Evolutionary conservation across 2,113 vertebrate species (phyloP).

Genomic region (Emydocephalus ijimae): DNA sequence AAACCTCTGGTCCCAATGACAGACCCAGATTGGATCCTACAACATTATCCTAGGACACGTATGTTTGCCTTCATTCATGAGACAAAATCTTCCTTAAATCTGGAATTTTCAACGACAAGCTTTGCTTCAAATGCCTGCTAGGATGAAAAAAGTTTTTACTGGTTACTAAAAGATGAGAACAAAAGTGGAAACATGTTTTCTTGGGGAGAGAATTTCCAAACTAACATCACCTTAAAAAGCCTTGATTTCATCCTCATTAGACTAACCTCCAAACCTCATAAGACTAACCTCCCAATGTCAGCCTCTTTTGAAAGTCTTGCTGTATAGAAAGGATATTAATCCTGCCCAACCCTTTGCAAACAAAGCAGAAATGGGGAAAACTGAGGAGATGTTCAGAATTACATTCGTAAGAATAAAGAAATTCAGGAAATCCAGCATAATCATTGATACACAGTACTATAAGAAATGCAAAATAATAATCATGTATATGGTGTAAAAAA

Average conservation of each 20-base stretch:
- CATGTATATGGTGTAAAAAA: neutral
- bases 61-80: neutral
- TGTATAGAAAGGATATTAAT: neutral
- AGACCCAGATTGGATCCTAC: neutral
- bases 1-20: neutral
- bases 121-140: neutral
- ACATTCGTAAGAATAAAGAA: neutral
- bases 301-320: neutral
- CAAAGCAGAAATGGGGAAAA: neutral
- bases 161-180: neutral
- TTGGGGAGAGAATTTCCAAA: neutral
- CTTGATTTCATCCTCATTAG: neutral
- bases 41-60: neutral
- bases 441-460: neutral
- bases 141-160: neutral
- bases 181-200: neutral
- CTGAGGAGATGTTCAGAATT: neutral
- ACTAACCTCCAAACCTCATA: neutral
- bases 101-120: neutral
- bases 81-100: neutral
- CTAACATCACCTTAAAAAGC: neutral
- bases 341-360: neutral
- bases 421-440: neutral
- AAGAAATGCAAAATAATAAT: neutral
- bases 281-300: neutral